phyloP scores from a whole-genome alignment of 2,113 vertebrate species.

The Pampusana beccarii region DNA sequence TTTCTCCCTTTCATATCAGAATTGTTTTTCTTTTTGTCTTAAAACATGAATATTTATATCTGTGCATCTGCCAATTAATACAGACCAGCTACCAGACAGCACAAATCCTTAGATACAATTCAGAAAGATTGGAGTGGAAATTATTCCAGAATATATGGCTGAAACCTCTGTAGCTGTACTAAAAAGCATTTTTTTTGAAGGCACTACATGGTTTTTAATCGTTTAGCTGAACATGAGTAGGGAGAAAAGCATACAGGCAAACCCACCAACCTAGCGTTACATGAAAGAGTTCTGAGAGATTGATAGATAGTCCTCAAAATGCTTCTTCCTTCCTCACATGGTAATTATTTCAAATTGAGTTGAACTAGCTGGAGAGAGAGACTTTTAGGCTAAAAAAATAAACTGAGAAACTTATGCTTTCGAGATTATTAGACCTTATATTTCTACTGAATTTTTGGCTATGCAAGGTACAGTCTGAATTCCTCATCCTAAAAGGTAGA shows the following conservation, averaged over 20 bases:
- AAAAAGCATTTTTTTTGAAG: neutral
- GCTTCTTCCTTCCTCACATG: neutral
- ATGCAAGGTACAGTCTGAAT: neutral
- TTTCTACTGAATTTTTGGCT: neutral
- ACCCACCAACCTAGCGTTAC: neutral
- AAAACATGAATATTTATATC: neutral
- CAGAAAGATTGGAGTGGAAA: neutral
- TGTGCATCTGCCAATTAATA: neutral
- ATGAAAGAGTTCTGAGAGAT: neutral
- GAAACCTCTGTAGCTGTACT: neutral
- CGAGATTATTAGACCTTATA: neutral
- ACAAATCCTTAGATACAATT: neutral
- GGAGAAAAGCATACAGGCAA: neutral
- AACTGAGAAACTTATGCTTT: neutral
- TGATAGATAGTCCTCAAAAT: neutral
- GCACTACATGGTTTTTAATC: neutral
- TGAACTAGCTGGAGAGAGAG: neutral
- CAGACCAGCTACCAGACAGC: neutral
- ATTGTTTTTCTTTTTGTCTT: neutral
- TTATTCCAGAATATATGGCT: neutral
- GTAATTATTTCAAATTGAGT: neutral
- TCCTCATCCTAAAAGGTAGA: neutral
- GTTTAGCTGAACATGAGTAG: neutral
- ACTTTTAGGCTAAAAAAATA: neutral
- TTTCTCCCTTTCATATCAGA: neutral